These are phyloP conservation scores for Meliscaeva auricollis DNA, from an alignment of 2,888 invertebrate genomes.

Conservation along the genomic window DNA sequence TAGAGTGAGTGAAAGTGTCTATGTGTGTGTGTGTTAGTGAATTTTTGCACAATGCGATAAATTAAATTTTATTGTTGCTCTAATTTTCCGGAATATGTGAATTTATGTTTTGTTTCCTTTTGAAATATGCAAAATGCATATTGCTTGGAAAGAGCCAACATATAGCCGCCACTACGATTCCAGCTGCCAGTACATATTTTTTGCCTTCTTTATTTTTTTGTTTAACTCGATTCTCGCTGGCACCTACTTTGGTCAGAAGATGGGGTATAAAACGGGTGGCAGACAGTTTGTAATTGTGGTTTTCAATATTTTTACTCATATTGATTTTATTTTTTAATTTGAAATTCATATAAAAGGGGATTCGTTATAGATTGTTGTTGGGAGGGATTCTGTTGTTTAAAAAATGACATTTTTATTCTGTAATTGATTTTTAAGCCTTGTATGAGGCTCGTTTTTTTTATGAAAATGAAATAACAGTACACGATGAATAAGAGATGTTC, in stretches of 20 bases:
- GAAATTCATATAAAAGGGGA: neutral
- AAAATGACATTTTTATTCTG: too few relatives aligned
- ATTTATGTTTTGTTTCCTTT: slow-evolving; percentile 80
- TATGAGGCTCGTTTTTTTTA: too few relatives aligned
- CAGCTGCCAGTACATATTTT: slow-evolving; percentile 73
- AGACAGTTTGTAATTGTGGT: slow-evolving; percentile 42
- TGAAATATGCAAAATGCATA: slow-evolving; percentile 79
- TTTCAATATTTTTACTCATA: slow-evolving; percentile 63
- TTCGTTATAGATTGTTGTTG: neutral
- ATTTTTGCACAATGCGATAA: slow-evolving; percentile 71
- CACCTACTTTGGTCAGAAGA: neutral
- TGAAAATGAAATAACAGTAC: too few relatives aligned
- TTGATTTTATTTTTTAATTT: slow-evolving; percentile 45
- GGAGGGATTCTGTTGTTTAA: too few relatives aligned
- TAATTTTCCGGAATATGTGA: slow-evolving; percentile 80
- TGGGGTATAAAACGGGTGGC: slow-evolving; percentile 1
- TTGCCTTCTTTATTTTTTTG: slow-evolving; percentile 18
- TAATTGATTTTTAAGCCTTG: too few relatives aligned
- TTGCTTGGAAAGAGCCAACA: slow-evolving; percentile 77
- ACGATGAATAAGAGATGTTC: too few relatives aligned
- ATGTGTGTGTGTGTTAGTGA: slow-evolving; percentile 35
- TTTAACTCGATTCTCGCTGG: slow-evolving; percentile 11
- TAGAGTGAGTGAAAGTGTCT: too few relatives aligned
- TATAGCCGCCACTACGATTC: slow-evolving; percentile 70
- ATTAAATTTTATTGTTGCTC: slow-evolving; percentile 79